Percentiles rank a stretch among this genome's conserved stretches.
Evolutionary conservation across 2,113 vertebrate species (phyloP).

Genomic region (human (Homo sapiens)): GRCh38 chr5:138914501-138915000

Average conservation of each 20-base stretch:
- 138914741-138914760: background rate
- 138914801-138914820: background rate
- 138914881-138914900: too few species aligned
- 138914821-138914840: background rate
- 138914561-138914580: background rate
- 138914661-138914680: background rate
- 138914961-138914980: too few species aligned
- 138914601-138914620: background rate
- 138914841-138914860: conserved; percentile 6
- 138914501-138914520: background rate
- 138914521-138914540: background rate
- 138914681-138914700: background rate
- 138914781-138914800: background rate
- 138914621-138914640: background rate
- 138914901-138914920: too few species aligned
- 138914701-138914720: background rate
- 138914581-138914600: background rate
- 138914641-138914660: background rate
- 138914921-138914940: too few species aligned
- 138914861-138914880: background rate
- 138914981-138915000: too few species aligned
- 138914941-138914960: too few species aligned
- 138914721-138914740: background rate
- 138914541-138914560: background rate
- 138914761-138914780: background rate